phyloP scores from a whole-genome alignment of 1,140 invertebrate species.

The Paralvinella palmiformis region DNA sequence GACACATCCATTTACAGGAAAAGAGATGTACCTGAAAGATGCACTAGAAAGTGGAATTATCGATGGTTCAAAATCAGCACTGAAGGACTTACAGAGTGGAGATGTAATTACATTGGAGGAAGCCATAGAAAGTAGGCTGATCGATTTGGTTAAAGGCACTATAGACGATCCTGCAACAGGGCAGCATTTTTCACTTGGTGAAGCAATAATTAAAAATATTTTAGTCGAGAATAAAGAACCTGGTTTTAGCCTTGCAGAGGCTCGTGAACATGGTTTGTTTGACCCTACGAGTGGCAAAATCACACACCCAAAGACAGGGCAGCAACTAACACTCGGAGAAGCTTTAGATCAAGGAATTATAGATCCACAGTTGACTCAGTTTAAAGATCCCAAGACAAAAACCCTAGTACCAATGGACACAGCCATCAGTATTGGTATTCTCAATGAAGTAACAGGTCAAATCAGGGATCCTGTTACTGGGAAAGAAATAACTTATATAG shows the following conservation, averaged over 20 bases:
- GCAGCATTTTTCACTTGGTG: slow-evolving; percentile 63
- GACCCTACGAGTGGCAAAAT: not conserved
- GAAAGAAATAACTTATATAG: not conserved
- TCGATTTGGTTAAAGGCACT: slow-evolving; percentile 18
- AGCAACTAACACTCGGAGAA: not conserved
- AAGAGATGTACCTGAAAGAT: slow-evolving; percentile 33
- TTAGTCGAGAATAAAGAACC: slow-evolving; percentile 1
- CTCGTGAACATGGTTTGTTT: slow-evolving; percentile 6
- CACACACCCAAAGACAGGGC: not conserved
- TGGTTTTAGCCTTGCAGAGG: slow-evolving; percentile 49
- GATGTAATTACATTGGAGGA: slow-evolving; percentile 33
- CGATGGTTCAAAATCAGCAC: slow-evolving; percentile 22
- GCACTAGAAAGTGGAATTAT: slow-evolving; percentile 33
- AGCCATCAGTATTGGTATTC: too few species aligned
- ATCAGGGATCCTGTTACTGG: not conserved
- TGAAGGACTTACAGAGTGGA: slow-evolving; percentile 1
- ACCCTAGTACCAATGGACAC: too few species aligned
- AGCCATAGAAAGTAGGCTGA: slow-evolving; percentile 36
- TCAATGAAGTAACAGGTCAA: too few species aligned
- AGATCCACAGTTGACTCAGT: too few species aligned
- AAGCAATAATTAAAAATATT: slow-evolving; percentile 62
- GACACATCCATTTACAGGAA: slow-evolving; percentile 18
- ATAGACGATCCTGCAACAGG: slow-evolving; percentile 61
- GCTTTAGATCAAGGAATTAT: too few species aligned
- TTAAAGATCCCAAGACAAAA: too few species aligned